phyloP scores from a whole-genome alignment of 2,888 invertebrate genomes.

The Bruchidius siliquastri region DNA sequence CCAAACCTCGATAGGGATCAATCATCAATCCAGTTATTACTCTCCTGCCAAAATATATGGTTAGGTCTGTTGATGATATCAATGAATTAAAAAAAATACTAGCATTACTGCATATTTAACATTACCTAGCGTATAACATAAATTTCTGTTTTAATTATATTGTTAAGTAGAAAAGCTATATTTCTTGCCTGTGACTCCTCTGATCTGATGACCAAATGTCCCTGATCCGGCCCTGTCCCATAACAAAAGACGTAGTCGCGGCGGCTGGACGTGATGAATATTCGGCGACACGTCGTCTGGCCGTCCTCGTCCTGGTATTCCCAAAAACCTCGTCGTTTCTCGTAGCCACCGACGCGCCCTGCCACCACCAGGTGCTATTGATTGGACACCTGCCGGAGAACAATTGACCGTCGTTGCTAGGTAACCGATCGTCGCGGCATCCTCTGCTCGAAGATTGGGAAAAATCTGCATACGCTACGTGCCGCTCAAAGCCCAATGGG shows the following conservation, averaged over 20 bases:
- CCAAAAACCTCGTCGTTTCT: constrained; percentile 30
- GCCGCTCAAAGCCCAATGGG: not conserved
- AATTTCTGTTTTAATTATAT: too few relatives aligned
- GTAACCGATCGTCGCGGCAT: constrained; percentile 31
- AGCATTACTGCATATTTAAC: too few relatives aligned
- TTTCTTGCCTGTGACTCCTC: too few relatives aligned
- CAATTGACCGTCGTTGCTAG: constrained; percentile 46
- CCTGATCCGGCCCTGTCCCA: too few relatives aligned
- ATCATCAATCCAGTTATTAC: too few relatives aligned
- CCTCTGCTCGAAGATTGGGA: constrained; percentile 41
- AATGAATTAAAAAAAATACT: too few relatives aligned
- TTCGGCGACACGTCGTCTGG: constrained; percentile 40
- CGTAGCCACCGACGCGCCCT: constrained; percentile 14
- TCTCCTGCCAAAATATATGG: too few relatives aligned
- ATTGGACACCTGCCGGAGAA: constrained; percentile 48
- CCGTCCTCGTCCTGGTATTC: constrained; percentile 32
- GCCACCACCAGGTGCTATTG: constrained; percentile 44
- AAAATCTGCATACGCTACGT: constrained; percentile 44
- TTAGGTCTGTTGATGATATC: too few relatives aligned
- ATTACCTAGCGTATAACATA: too few relatives aligned
- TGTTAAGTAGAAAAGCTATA: too few relatives aligned
- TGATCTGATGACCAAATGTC: too few relatives aligned
- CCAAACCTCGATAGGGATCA: too few relatives aligned
- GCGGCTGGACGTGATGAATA: constrained; percentile 12
- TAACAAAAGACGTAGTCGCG: not conserved